These are phyloP conservation scores for Tachina lurida DNA, from an alignment of 2,888 invertebrate genomes.

Conservation along the genomic window DNA sequence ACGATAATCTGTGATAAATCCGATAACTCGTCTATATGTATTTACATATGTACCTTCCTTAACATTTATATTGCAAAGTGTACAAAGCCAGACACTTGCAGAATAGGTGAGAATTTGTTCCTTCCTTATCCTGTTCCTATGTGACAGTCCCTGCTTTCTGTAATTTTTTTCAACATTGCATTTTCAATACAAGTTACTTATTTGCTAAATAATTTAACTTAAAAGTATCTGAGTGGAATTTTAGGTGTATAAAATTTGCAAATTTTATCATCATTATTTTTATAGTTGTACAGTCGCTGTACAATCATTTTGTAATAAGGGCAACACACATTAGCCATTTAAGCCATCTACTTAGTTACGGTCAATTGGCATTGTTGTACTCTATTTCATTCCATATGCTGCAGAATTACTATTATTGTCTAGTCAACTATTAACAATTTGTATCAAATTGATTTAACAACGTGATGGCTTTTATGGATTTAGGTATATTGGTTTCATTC, in stretches of 20 bases:
- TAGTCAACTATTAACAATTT: constrained; percentile 64
- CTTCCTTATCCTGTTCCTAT: too few relatives aligned
- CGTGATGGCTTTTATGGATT: background rate
- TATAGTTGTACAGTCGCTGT: background rate
- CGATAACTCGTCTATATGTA: too few relatives aligned
- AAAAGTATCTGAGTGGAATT: background rate
- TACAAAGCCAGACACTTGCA: too few relatives aligned
- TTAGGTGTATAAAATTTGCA: background rate
- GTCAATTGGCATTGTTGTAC: background rate
- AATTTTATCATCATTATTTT: background rate
- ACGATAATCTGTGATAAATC: too few relatives aligned
- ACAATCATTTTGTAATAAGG: background rate
- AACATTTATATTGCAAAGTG: too few relatives aligned
- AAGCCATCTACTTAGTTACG: constrained; percentile 21
- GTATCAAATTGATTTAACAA: constrained; percentile 61
- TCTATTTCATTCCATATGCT: background rate
- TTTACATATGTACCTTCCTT: too few relatives aligned
- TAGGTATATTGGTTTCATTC: background rate
- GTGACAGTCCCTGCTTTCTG: too few relatives aligned
- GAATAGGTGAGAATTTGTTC: too few relatives aligned
- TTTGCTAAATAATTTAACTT: background rate
- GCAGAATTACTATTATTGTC: constrained; percentile 59
- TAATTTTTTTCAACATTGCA: constrained; percentile 7
- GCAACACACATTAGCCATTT: constrained; percentile 15
- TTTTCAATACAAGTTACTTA: background rate